Conservation (phyloP, 2,888 invertebrate genomes). For the Epistrophe grossulariae region DNA sequence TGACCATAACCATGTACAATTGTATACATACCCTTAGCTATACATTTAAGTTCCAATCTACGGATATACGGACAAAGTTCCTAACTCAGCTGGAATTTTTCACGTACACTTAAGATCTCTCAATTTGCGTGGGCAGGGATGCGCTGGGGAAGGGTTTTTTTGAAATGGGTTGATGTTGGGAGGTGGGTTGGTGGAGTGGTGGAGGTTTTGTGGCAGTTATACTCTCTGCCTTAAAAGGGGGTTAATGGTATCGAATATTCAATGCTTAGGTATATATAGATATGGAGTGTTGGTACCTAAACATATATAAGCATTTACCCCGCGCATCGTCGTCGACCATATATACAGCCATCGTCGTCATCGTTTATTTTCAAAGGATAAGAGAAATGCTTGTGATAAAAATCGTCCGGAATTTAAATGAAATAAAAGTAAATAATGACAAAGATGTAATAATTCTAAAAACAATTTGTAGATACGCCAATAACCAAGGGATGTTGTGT, state of each 20-base stretch:
- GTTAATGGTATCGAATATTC: constrained; percentile 70
- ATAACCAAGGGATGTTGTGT: neutral
- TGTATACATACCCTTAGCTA: constrained; percentile 17
- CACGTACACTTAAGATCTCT: constrained; percentile 76
- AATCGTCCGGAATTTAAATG: constrained; percentile 72
- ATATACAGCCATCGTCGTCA: neutral
- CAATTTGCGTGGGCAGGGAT: constrained; percentile 70
- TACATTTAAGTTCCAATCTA: constrained; percentile 62
- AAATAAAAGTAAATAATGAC: constrained; percentile 75
- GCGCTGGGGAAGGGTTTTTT: neutral
- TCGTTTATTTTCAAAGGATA: constrained; percentile 67
- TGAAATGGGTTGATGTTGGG: constrained; percentile 14
- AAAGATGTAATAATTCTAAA: constrained; percentile 72
- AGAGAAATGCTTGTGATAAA: constrained; percentile 65
- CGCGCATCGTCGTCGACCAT: neutral
- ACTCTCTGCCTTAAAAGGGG: constrained; percentile 54
- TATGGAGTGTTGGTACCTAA: constrained; percentile 11
- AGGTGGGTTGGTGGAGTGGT: neutral
- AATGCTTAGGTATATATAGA: constrained; percentile 31
- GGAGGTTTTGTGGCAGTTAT: constrained; percentile 46
- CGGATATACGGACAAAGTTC: constrained; percentile 68
- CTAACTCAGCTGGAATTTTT: constrained; percentile 75
- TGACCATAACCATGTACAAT: constrained; percentile 64
- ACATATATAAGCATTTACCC: constrained; percentile 16
- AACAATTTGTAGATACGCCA: constrained; percentile 41